Conservation (phyloP, 2,888 invertebrate genomes). For the Sthenelais limicola region DNA sequence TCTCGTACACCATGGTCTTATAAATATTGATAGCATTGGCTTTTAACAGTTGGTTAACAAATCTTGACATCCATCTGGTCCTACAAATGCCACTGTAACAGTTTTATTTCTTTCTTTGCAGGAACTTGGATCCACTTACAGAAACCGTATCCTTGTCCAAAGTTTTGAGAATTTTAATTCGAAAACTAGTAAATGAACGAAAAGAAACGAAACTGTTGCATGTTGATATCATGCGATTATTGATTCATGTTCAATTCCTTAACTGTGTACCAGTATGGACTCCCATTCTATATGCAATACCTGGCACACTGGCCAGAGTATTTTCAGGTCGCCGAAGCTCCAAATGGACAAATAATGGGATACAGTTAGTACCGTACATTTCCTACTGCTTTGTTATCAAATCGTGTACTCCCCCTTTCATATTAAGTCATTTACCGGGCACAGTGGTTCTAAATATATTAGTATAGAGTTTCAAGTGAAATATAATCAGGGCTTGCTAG, state of each 20-base stretch:
- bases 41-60: background rate
- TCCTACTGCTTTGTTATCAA: too few relatives aligned
- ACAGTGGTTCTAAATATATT: too few relatives aligned
- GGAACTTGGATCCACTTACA: conserved; percentile 96
- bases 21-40: too few relatives aligned
- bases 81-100: background rate
- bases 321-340: conserved; percentile 96
- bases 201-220: too few relatives aligned
- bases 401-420: too few relatives aligned
- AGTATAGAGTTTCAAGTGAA: too few relatives aligned
- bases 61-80: background rate
- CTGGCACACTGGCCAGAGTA: conserved; percentile 99
- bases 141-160: conserved; percentile 82
- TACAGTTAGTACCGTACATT: conserved; percentile 85
- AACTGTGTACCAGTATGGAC: conserved; percentile 70
- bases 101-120: conserved; percentile 73
- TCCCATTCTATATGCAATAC: conserved; percentile 94
- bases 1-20: too few relatives aligned
- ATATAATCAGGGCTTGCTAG: too few relatives aligned
- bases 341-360: conserved; percentile 97
- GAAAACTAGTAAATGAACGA: too few relatives aligned
- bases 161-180: background rate
- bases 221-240: too few relatives aligned
- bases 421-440: too few relatives aligned
- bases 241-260: conserved; percentile 40